phyloP scores from a whole-genome alignment of 2,113 vertebrate genomes.

The Casuarius casuarius region DNA sequence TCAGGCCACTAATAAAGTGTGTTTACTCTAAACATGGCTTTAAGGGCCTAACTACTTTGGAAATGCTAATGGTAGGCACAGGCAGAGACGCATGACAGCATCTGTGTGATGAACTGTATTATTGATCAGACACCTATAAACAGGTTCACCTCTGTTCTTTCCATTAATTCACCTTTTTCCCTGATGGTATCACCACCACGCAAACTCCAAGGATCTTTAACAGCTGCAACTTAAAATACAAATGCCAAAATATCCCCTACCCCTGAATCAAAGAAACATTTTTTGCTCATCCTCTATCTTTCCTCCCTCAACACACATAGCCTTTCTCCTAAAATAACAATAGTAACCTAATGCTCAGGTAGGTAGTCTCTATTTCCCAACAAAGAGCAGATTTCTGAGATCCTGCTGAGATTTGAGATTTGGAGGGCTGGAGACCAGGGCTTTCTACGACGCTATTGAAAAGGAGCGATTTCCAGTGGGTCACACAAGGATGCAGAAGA shows the following conservation, averaged over 20 bases:
- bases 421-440: background rate
- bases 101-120: background rate
- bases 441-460: background rate
- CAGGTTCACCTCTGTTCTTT: background rate
- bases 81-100: background rate
- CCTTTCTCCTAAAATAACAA: background rate
- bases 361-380: background rate
- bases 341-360: background rate
- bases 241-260: background rate
- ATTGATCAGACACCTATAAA: background rate
- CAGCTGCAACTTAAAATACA: background rate
- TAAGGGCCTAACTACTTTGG: background rate
- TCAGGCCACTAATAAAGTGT: background rate
- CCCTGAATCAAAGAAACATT: background rate
- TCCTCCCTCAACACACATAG: background rate
- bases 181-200: background rate
- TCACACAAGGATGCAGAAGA: background rate
- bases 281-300: background rate
- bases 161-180: background rate
- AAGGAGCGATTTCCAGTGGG: background rate
- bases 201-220: background rate
- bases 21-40: background rate
- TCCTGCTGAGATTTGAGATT: background rate
- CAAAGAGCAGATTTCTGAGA: background rate
- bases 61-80: background rate